phyloP scores from a whole-genome alignment of 2,797 vertebrate species.

The Sphenopsis melanotis region DNA sequence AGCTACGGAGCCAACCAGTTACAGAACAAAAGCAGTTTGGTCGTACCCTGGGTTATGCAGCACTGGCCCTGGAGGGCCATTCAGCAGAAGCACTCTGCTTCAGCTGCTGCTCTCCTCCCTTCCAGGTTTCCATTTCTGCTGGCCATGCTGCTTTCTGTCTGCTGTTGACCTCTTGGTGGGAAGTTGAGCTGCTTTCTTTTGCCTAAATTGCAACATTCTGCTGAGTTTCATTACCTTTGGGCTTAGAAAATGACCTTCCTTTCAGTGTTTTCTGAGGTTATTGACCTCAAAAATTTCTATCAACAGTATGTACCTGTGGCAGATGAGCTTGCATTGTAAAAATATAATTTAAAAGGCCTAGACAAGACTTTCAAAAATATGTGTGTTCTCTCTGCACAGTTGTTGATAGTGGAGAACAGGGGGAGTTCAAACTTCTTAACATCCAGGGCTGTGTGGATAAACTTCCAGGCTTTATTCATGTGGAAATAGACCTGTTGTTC shows the following conservation, averaged over 20 bases:
- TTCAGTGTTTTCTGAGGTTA: background rate
- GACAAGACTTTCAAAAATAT: background rate
- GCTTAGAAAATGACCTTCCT: background rate
- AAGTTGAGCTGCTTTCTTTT: background rate
- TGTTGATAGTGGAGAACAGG: background rate
- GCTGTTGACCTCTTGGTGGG: background rate
- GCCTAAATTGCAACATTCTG: background rate
- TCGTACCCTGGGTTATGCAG: background rate
- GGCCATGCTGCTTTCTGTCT: background rate
- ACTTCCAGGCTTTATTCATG: background rate
- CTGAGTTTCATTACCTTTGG: background rate
- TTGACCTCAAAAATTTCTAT: background rate
- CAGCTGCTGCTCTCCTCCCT: background rate
- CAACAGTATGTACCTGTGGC: background rate
- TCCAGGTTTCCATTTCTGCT: slow-evolving; percentile 6
- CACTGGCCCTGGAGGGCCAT: background rate
- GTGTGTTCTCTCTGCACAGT: accelerated
- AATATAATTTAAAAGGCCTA: background rate
- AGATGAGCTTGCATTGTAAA: background rate
- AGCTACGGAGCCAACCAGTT: background rate
- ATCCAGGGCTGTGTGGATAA: background rate
- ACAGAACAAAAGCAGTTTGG: accelerated
- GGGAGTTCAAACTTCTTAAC: background rate
- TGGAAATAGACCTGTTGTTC: background rate
- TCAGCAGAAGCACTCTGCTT: background rate